Conservation (phyloP, 2,113 vertebrate genomes). For the Mixornis gularis region DNA sequence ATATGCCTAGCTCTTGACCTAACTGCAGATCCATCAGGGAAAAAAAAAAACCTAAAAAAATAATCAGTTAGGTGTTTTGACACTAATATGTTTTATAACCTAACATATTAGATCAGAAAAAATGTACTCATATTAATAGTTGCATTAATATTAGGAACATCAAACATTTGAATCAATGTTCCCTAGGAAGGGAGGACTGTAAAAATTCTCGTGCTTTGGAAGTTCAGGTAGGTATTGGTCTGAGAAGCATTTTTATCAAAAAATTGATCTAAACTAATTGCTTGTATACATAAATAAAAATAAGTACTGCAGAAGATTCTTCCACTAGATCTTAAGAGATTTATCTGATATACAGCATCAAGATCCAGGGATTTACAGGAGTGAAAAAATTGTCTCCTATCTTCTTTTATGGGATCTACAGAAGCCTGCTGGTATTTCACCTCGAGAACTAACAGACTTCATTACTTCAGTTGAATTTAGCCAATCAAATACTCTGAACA, state of each 20-base stretch:
- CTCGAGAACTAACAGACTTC: neutral
- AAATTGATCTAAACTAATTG: neutral
- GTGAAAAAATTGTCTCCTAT: neutral
- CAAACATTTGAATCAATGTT: neutral
- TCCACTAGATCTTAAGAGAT: neutral
- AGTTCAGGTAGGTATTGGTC: neutral
- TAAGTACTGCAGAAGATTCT: neutral
- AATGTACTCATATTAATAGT: neutral
- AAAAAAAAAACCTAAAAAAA: neutral
- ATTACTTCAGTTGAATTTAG: neutral
- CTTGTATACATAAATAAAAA: neutral
- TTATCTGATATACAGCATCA: neutral
- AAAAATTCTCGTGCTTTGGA: neutral
- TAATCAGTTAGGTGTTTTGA: neutral
- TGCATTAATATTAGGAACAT: neutral
- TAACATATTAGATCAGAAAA: neutral
- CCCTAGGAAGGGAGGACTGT: neutral
- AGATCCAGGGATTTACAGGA: neutral
- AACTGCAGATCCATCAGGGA: accelerated
- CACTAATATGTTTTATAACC: neutral
- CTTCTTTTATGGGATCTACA: neutral
- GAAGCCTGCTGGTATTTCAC: neutral
- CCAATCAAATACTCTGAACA: neutral
- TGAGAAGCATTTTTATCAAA: neutral
- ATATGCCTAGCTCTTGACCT: neutral